Evolutionary conservation across 2,113 vertebrate species (phyloP).

Genomic region (Tragelaphus scriptus): DNA sequence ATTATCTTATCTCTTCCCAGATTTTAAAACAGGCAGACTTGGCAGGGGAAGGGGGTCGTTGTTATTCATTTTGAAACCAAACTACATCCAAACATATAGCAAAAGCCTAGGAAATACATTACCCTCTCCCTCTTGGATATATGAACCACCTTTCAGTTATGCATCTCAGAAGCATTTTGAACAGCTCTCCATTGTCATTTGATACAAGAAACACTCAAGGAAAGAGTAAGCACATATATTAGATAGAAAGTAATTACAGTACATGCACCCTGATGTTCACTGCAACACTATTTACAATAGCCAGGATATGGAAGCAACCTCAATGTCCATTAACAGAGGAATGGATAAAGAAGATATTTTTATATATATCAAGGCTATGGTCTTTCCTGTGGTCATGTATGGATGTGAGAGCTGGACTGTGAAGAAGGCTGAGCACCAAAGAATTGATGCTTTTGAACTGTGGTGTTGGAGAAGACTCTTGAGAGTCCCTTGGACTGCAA

Average conservation of each 20-base stretch:
- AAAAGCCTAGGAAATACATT: not conserved
- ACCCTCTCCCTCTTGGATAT: not conserved
- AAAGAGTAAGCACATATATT: not conserved
- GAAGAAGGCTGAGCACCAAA: too few relatives aligned
- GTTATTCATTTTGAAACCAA: not conserved
- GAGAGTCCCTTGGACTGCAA: too few relatives aligned
- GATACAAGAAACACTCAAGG: not conserved
- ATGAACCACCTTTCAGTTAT: not conserved
- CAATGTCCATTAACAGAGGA: not conserved
- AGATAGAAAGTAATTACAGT: not conserved
- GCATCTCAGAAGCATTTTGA: not conserved
- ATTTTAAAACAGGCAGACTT: not conserved
- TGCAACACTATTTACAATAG: not conserved
- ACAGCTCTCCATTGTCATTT: not conserved
- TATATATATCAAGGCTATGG: too few relatives aligned
- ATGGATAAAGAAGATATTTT: not conserved
- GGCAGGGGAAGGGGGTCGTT: fast-evolving
- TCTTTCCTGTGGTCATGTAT: too few relatives aligned
- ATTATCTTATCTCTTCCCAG: not conserved
- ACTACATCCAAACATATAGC: not conserved
- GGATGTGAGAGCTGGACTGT: too few relatives aligned
- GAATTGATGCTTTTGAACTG: too few relatives aligned
- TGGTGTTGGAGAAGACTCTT: too few relatives aligned
- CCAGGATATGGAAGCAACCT: not conserved
- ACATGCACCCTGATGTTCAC: not conserved